A percentile compares a stretch with the other conserved stretches of the same genome.
These are phyloP conservation scores for Aphis craccivora DNA, from an alignment of 1,140 invertebrate species.

Conservation along the genomic window DNA sequence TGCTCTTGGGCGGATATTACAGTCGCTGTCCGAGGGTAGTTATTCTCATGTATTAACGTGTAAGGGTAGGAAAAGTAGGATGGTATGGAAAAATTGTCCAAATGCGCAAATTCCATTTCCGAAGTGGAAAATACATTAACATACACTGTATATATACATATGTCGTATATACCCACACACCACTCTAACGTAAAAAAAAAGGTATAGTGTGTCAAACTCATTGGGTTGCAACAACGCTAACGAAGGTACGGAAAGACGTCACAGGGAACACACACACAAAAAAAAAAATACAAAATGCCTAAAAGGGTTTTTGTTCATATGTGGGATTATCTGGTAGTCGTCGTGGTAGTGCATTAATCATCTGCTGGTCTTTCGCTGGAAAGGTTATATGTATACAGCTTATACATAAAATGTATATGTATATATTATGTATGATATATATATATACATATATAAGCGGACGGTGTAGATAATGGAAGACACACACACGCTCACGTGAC, in stretches of 20 bases:
- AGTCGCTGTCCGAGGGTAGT: constrained; percentile 21
- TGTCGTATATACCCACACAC: not conserved
- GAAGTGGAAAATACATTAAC: constrained; percentile 40
- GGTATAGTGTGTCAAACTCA: constrained; percentile 37
- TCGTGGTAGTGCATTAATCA: constrained; percentile 58
- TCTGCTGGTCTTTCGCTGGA: constrained; percentile 40
- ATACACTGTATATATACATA: not conserved
- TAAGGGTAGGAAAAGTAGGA: constrained; percentile 17
- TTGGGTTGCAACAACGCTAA: constrained; percentile 36
- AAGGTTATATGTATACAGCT: constrained; percentile 22
- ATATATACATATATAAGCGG: not conserved
- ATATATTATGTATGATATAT: not conserved
- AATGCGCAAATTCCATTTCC: constrained; percentile 49
- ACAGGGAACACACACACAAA: not conserved
- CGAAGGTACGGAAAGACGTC: constrained; percentile 56
- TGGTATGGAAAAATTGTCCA: constrained; percentile 43
- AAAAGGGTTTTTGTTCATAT: constrained; percentile 44
- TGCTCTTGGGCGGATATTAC: constrained; percentile 41
- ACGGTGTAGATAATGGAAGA: constrained; percentile 33
- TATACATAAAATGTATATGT: not conserved
- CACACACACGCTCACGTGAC: constrained; percentile 15
- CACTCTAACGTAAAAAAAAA: constrained; percentile 25
- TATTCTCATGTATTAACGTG: not conserved
- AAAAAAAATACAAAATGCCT: constrained; percentile 43
- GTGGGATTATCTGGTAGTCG: constrained; percentile 52